A percentile compares a stretch with the other conserved stretches of the same genome.
These are phyloP conservation scores for Leptodactylus fallax DNA, from an alignment of 2,797 vertebrate genomes.

Conservation along the genomic window DNA sequence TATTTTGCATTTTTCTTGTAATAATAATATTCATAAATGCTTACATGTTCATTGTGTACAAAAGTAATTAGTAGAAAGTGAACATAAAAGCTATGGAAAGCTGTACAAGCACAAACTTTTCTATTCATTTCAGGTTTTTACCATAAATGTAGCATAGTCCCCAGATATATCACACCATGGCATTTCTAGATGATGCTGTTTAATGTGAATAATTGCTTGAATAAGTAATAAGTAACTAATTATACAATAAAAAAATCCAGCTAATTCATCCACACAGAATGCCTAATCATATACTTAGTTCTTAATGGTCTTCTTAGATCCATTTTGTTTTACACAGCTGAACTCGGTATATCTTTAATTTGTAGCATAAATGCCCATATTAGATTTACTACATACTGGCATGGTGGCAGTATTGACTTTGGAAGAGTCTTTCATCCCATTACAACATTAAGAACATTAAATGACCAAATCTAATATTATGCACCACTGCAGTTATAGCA, in stretches of 20 bases:
- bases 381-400: constrained; percentile 40
- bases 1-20: not conserved
- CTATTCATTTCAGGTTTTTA: constrained; percentile 10
- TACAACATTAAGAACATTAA: constrained; percentile 32
- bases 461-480: constrained; percentile 27
- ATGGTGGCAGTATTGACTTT: constrained; percentile 35
- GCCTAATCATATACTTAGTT: constrained; percentile 47
- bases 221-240: constrained; percentile 44
- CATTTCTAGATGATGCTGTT: constrained; percentile 30
- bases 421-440: constrained; percentile 4
- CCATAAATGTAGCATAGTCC: constrained; percentile 23
- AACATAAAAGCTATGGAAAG: not conserved
- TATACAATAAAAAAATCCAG: constrained; percentile 37
- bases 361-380: constrained; percentile 18
- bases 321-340: constrained; percentile 27
- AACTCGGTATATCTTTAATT: constrained; percentile 6
- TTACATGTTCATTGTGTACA: not conserved
- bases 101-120: not conserved
- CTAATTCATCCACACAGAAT: constrained; percentile 36
- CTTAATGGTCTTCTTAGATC: not conserved
- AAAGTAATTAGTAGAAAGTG: not conserved
- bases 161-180: constrained; percentile 16
- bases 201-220: constrained; percentile 49
- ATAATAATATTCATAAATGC: not conserved
- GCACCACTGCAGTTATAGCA: not conserved